Base-by-base conservation (phyloP, 2,113 vertebrate species). In the Campylomormyrus numenius region DNA sequence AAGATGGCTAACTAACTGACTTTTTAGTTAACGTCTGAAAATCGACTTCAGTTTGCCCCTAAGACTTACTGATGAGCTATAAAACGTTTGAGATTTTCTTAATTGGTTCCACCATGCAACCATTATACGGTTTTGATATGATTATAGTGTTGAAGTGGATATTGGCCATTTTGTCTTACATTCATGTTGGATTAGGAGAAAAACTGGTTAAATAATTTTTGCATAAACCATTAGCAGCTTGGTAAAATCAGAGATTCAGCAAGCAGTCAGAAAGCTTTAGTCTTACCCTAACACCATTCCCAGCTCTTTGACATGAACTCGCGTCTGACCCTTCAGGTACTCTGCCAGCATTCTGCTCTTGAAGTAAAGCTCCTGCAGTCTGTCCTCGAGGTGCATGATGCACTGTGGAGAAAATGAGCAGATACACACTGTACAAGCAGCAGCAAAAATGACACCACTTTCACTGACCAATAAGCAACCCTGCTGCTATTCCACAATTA, bases 341-440 rank as follows among this genome's bases (percentile, higher is more conserved):
- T 99, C 98, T 0, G 98, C 98, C 87, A 99, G 95, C 98, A 99
- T 99, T 94, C 96, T 98, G 92, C 98, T 99, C 93, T 99, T 99
- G 93, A 99, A 99, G 91, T 99, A 99, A 42, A 99, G 96, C 91
- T 99, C 98, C 95, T 99, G 98, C 91, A 99, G 94, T 6, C 98
- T 96, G 92, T 99, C 98, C 90, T 99, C 98, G 91, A 99, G 96
- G 93, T 99, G 98, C 98, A 99, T 99, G 21, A 99, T 97, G 93
- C 98, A 99, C 98, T 99, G 87, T 62, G 92, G 52, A 86, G 52
- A 24, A 80, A 58, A 31, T 24, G 31, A 66, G 15, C 49, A 88
- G 52, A 90, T 39, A 77, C 0, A 77, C 88, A 24, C 15, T 74
- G 21, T 24, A 21, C 31, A 21, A 48, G 5, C 52, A 13, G 35